Conservation (phyloP, 2,888 invertebrate species). For the Epinotia bilunana region DNA sequence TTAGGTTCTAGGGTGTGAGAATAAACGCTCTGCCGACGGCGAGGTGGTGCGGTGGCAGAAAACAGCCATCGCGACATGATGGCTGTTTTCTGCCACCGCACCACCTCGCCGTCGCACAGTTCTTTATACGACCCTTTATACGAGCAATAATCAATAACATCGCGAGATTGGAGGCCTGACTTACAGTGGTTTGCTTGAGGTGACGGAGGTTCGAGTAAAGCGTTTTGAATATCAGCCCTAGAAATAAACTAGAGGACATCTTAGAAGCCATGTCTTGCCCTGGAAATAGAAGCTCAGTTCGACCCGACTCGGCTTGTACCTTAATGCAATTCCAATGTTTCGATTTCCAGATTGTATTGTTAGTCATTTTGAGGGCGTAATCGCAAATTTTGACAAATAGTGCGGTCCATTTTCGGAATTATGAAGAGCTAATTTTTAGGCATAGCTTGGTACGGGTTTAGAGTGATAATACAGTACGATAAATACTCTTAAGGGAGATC, state of each 20-base stretch:
- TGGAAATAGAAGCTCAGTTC: neutral
- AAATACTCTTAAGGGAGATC: no score
- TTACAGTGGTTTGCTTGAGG: neutral
- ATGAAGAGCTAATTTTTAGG: neutral
- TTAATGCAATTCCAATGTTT: slow-evolving; percentile 30
- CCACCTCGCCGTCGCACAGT: no score
- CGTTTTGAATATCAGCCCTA: neutral
- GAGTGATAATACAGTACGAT: no score
- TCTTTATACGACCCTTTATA: no score
- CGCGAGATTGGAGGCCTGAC: neutral
- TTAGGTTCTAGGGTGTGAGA: no score
- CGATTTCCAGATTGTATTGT: neutral
- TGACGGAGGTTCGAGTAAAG: neutral
- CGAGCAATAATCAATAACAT: no score
- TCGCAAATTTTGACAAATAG: neutral
- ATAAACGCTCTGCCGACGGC: no score
- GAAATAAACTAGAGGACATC: slow-evolving; percentile 5
- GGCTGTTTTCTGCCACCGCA: no score
- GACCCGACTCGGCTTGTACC: neutral
- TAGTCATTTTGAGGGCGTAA: neutral
- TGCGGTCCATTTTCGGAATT: neutral
- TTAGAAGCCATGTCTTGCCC: slow-evolving; percentile 1
- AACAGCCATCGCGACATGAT: no score
- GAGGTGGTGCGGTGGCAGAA: no score
- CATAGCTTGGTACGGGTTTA: neutral